These are phyloP conservation scores for Poeciliopsis paucimaculata DNA, from an alignment of 2,797 vertebrate species.

Conservation along the genomic window DNA sequence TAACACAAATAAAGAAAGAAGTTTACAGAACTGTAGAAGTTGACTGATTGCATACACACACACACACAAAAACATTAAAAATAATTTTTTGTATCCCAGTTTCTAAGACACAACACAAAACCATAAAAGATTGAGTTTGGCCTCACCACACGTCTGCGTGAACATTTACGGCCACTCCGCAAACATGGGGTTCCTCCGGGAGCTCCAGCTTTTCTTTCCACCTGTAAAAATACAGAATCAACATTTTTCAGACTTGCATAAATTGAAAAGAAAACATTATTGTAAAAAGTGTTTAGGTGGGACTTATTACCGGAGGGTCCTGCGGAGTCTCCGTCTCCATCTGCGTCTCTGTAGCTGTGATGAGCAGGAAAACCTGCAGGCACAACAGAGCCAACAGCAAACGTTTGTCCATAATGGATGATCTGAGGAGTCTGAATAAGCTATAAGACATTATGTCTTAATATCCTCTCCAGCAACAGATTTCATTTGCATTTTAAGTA, in stretches of 20 bases:
- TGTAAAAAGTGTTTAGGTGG: background rate
- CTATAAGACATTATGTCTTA: conserved; percentile 25
- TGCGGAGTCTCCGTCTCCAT: background rate
- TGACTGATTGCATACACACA: background rate
- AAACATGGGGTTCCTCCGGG: background rate
- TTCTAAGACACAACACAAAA: background rate
- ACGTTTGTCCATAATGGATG: conserved; percentile 47
- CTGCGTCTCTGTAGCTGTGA: conserved; percentile 8
- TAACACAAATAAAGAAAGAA: background rate
- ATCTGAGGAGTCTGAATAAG: conserved; percentile 3
- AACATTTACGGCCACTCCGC: background rate
- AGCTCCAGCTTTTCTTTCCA: background rate
- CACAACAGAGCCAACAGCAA: conserved; percentile 22
- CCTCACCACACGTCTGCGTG: background rate
- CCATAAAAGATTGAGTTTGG: background rate
- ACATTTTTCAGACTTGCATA: background rate
- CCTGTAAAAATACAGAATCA: background rate
- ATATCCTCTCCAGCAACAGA: conserved; percentile 29
- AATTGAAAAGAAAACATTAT: background rate
- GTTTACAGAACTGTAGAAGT: background rate
- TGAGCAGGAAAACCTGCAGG: conserved; percentile 51
- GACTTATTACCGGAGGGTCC: conserved; percentile 15
- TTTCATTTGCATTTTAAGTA: conserved; percentile 18
- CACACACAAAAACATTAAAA: background rate
- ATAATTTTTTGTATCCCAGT: background rate